Base-by-base conservation (phyloP, 2,797 vertebrate species). In the Coluber constrictor region DNA sequence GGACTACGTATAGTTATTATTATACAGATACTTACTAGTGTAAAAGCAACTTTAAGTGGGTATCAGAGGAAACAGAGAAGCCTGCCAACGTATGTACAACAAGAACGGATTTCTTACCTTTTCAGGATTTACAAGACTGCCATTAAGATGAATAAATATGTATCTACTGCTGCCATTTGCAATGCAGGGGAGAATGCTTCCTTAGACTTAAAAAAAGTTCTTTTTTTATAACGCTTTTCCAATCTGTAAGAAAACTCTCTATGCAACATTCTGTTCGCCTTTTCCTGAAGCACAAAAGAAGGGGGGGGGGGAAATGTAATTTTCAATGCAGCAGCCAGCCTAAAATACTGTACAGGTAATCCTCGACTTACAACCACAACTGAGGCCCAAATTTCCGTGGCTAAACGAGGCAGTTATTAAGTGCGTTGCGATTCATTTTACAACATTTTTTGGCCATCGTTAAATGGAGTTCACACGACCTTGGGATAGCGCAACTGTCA, bases 221-320 rank as follows among this genome's bases (percentile, higher is more conserved):
- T 2, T 1, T 74, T 51, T 79, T 79, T 43, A 79, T 79, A 10
- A 79, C 3, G 3, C 32, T 23, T 79, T 23, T 79, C 70, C 70
- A 43, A 43, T 37, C 70, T 20, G 32, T 20, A 79, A 61, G 70
- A 74, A 74, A 37, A 18, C 18, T 43, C 18, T 74, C 32, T 79
- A 37, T 1, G 32, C 18, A 20, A 79, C 8, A 0, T 43, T 23
- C 32, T 79, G 32, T 79, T 23, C 29, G 6, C 32, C 70, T 79
- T 43, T 37, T 43, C 32, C 70, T 79, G 32, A 43, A 79, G 70
- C 8, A 79, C 32, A 43, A 37, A 37, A 43, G 13, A 37, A 37
- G 5, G 29, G 13, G 4, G 1, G 1, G 18, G 60, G 2, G 10
- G 1, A 0, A 3, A 7, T 2, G 16, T 9, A 3, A 37, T 79